These are phyloP conservation scores for Papilio gigon DNA, from an alignment of 2,888 invertebrate species.

Conservation along the genomic window DNA sequence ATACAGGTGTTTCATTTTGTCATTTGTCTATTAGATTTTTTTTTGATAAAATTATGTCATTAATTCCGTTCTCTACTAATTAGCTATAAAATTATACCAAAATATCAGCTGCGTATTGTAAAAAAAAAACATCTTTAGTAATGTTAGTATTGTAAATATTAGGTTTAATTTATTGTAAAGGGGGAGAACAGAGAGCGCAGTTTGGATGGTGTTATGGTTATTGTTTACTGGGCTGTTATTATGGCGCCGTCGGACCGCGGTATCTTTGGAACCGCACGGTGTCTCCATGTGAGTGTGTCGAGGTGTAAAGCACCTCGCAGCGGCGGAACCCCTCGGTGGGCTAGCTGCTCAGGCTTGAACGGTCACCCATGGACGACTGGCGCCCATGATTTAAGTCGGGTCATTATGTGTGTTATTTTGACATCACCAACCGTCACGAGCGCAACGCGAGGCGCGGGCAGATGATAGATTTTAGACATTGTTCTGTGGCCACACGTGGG, in stretches of 20 bases:
- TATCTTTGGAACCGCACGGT: constrained; percentile 37
- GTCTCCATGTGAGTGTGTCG: constrained; percentile 41
- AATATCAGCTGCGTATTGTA: neutral
- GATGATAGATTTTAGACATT: constrained; percentile 42
- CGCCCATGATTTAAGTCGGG: constrained; percentile 42
- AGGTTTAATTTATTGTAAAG: neutral
- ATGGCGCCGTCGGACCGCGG: constrained; percentile 10
- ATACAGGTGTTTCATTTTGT: neutral
- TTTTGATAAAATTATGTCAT: neutral
- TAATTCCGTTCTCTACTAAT: neutral
- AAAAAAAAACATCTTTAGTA: neutral
- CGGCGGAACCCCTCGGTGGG: constrained; percentile 51
- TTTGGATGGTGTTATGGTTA: constrained; percentile 31
- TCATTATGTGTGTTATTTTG: constrained; percentile 52
- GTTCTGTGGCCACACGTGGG: constrained; percentile 15
- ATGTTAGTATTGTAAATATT: constrained; percentile 32
- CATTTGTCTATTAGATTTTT: neutral
- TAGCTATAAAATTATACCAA: neutral
- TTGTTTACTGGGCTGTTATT: constrained; percentile 37
- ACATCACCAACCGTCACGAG: constrained; percentile 46
- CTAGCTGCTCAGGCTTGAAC: constrained; percentile 47
- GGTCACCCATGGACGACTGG: constrained; percentile 44
- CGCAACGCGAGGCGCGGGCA: constrained; percentile 43
- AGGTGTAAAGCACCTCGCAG: constrained; percentile 31
- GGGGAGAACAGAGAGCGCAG: constrained; percentile 21